These are phyloP conservation scores for Caranx melampygus DNA, from an alignment of 2,113 vertebrate genomes.

Conservation along the genomic window DNA sequence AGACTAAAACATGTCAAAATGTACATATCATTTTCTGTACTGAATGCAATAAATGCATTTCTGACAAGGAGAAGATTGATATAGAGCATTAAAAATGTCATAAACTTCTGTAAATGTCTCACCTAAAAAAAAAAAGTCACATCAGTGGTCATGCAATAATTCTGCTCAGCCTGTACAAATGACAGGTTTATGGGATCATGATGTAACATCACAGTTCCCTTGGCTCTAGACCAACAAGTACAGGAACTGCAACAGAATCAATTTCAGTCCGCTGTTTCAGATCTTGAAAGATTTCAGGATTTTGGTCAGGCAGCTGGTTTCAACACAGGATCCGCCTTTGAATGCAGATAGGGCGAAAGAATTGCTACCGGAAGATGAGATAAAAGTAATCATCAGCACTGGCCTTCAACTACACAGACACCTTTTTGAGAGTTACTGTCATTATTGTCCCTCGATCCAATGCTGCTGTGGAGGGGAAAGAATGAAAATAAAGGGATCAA, in stretches of 20 bases:
- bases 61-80: not conserved
- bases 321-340: not conserved
- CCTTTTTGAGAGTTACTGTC: not conserved
- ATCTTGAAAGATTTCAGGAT: not conserved
- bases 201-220: not conserved
- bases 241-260: not conserved
- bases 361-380: no score
- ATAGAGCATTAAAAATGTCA: not conserved
- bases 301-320: not conserved
- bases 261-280: not conserved
- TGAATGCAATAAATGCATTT: not conserved
- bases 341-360: not conserved
- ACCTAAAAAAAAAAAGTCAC: not conserved
- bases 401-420: not conserved
- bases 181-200: not conserved
- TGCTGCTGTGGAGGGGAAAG: not conserved
- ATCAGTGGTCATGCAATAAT: not conserved
- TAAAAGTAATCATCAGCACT: not conserved
- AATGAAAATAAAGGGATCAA: not conserved
- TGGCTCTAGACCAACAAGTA: not conserved
- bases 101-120: not conserved
- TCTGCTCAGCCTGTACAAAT: not conserved
- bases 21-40: no score
- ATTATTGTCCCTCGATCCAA: not conserved
- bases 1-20: not conserved